Evolutionary conservation across 1,140 invertebrate genomes (phyloP).

Genomic region (Lordiphosa mommai): DNA sequence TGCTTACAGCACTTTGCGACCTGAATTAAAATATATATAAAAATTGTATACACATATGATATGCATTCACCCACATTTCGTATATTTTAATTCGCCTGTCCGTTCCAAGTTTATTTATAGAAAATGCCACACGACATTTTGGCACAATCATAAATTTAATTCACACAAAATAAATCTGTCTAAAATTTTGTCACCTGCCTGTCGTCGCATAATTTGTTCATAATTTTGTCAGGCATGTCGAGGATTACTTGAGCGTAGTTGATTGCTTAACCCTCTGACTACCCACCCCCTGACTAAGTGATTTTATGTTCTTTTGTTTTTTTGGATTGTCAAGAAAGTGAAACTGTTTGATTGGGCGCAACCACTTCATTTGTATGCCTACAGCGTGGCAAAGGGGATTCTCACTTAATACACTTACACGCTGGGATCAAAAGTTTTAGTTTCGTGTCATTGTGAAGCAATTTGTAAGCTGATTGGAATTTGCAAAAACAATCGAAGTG

Average conservation of each 20-base stretch:
- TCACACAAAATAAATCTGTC: slow-evolving; percentile 46
- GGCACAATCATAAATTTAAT: slow-evolving; percentile 23
- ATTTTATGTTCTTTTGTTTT: slow-evolving; percentile 47
- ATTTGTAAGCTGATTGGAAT: slow-evolving; percentile 59
- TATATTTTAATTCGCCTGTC: slow-evolving; percentile 9
- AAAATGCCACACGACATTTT: slow-evolving; percentile 29
- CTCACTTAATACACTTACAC: slow-evolving; percentile 47
- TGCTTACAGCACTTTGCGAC: slow-evolving; percentile 29
- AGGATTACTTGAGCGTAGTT: slow-evolving; percentile 11
- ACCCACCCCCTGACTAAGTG: slow-evolving; percentile 18
- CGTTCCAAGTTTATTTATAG: slow-evolving; percentile 15
- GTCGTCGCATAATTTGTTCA: slow-evolving; percentile 57
- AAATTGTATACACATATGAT: neutral
- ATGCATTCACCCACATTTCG: neutral
- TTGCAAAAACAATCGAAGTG: slow-evolving; percentile 10
- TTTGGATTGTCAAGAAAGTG: slow-evolving; percentile 43
- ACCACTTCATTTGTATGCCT: slow-evolving; percentile 54
- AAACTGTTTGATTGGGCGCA: slow-evolving; percentile 24
- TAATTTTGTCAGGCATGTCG: slow-evolving; percentile 21
- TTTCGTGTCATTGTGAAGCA: slow-evolving; percentile 31
- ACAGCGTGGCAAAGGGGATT: slow-evolving; percentile 32
- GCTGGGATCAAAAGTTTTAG: slow-evolving; percentile 34
- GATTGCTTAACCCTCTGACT: slow-evolving; percentile 13
- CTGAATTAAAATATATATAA: slow-evolving; percentile 2
- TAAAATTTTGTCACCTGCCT: slow-evolving; percentile 50